Evolutionary conservation across 2,797 vertebrate genomes (phyloP).

Genomic region (Pangasius macronema): DNA sequence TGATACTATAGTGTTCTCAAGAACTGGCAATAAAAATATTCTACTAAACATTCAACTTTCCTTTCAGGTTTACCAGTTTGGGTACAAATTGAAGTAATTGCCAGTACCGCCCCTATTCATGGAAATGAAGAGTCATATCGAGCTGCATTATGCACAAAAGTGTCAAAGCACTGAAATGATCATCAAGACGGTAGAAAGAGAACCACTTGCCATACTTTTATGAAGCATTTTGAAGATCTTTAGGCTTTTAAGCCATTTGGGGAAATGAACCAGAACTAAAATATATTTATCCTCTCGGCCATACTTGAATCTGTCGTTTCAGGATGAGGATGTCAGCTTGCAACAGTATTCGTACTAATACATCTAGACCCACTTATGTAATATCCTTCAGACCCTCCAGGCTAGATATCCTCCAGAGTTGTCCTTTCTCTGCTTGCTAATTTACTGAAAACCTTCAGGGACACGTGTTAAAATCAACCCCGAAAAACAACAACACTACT

Average conservation of each 20-base stretch:
- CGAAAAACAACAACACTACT: constrained; percentile 18
- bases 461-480: constrained; percentile 23
- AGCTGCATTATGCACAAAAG: constrained; percentile 35
- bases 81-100: constrained; percentile 37
- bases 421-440: constrained; percentile 28
- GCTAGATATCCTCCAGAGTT: constrained; percentile 35
- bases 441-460: constrained; percentile 29
- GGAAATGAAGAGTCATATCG: constrained; percentile 36
- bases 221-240: constrained; percentile 26
- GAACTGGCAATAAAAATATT: constrained; percentile 25
- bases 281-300: constrained; percentile 29
- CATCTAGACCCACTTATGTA: constrained; percentile 29
- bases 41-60: constrained; percentile 33
- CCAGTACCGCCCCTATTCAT: constrained; percentile 18
- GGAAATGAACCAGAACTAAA: constrained; percentile 21
- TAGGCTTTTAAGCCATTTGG: constrained; percentile 28
- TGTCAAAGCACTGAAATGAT: constrained; percentile 1
- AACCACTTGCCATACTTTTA: constrained; percentile 24
- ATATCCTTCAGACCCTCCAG: constrained; percentile 28
- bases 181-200: background rate
- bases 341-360: constrained; percentile 31
- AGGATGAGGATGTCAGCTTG: constrained; percentile 9
- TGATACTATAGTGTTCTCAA: constrained; percentile 47
- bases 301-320: constrained; percentile 10
- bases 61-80: constrained; percentile 46